Conservation (phyloP, 2,888 invertebrate species). For the Stenchaetothrips biformis region DNA sequence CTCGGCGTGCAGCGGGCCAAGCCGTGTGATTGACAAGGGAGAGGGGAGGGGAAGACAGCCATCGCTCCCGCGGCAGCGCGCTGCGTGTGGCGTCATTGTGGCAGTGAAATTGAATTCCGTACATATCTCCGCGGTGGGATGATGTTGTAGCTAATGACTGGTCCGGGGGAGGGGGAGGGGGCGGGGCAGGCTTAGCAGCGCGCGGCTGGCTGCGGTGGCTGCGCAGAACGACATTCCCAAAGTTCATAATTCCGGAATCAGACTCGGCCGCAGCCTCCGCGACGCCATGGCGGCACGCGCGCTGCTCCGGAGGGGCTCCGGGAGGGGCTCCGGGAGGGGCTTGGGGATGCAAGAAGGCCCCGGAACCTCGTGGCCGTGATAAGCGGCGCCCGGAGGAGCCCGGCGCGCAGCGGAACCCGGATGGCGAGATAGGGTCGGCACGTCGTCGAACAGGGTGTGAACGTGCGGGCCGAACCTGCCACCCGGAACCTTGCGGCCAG, state of each 20-base stretch:
- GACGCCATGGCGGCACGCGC: no score
- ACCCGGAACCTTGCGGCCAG: no score
- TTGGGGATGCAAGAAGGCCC: neutral
- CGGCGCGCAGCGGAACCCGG: neutral
- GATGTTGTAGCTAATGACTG: conserved; percentile 7
- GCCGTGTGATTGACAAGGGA: neutral
- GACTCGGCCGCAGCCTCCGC: no score
- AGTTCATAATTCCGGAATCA: conserved; percentile 1
- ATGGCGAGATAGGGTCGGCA: neutral
- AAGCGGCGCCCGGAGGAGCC: neutral
- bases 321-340: neutral
- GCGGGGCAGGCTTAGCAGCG: neutral
- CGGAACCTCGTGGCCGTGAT: neutral
- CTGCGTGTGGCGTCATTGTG: neutral
- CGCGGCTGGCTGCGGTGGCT: neutral
- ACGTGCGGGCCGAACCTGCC: neutral
- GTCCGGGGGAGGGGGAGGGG: neutral
- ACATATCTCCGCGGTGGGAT: conserved; percentile 19
- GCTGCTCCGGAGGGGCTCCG: no score
- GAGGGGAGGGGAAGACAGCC: neutral
- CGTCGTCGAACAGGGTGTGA: no score
- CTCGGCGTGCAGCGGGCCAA: neutral
- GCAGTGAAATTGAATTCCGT: conserved; percentile 21
- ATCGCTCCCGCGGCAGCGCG: neutral
- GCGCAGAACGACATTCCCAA: neutral